Percentiles rank a stretch among this genome's conserved stretches.
Conservation (phyloP, 2,113 vertebrate species). For the Amia ocellicauda region DNA sequence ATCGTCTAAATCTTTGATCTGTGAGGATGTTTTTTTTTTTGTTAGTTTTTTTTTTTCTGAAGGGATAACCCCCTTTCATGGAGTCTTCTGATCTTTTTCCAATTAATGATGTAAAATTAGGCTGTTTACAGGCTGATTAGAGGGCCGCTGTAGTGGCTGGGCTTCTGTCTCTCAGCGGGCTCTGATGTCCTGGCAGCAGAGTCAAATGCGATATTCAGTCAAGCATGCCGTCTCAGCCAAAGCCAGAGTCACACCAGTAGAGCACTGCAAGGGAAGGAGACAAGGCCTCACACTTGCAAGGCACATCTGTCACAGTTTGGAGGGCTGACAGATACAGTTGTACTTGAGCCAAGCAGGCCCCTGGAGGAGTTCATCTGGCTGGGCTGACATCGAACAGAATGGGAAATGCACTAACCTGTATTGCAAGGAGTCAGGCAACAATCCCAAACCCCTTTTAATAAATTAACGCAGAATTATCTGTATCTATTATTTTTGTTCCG, state of each 20-base stretch:
- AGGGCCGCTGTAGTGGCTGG: constrained; percentile 62
- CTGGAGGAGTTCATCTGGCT: constrained; percentile 45
- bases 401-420: constrained; percentile 13
- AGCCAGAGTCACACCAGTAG: constrained; percentile 28
- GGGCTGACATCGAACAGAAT: constrained; percentile 20
- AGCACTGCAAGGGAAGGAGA: neutral
- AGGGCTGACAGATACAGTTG: constrained; percentile 51
- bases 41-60: constrained; percentile 46
- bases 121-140: constrained; percentile 78
- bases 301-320: constrained; percentile 62
- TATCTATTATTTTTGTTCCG: no score
- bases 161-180: constrained; percentile 48
- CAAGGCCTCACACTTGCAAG: constrained; percentile 2
- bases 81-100: constrained; percentile 70
- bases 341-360: constrained; percentile 53
- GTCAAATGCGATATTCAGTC: constrained; percentile 31
- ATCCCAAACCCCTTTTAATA: constrained; percentile 47
- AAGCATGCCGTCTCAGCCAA: constrained; percentile 39
- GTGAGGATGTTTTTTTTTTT: constrained; percentile 52
- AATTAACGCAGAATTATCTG: no score
- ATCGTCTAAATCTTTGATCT: constrained; percentile 73
- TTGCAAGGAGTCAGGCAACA: neutral
- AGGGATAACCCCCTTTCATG: constrained; percentile 58
- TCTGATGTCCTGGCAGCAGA: constrained; percentile 27
- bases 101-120: constrained; percentile 78